Evolutionary conservation across 2,113 vertebrate species (phyloP).

Genomic region (Carassius gibelio): DNA sequence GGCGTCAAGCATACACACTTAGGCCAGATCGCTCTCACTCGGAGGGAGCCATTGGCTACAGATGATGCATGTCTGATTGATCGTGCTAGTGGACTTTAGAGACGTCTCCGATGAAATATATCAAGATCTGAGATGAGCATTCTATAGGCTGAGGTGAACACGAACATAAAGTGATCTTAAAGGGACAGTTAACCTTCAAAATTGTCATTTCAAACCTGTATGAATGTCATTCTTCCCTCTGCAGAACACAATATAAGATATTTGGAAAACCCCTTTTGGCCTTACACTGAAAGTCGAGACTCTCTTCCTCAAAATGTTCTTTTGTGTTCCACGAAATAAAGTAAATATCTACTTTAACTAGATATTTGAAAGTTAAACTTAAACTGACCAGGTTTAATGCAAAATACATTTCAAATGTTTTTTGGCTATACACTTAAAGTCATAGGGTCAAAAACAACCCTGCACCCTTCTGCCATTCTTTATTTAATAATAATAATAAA

Average conservation of each 20-base stretch:
- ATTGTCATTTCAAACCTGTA: not conserved
- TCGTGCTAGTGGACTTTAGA: slow-evolving; percentile 27
- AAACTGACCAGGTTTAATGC: too few species aligned
- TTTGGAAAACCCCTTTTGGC: not conserved
- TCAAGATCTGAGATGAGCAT: slow-evolving; percentile 19
- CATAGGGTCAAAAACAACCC: too few species aligned
- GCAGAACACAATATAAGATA: not conserved
- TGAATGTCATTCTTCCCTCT: not conserved
- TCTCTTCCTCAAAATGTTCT: too few species aligned
- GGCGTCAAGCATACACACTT: slow-evolving; percentile 33
- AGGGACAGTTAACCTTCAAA: not conserved
- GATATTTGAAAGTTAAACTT: too few species aligned
- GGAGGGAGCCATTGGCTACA: slow-evolving; percentile 18
- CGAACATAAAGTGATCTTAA: not conserved
- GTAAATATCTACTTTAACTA: too few species aligned
- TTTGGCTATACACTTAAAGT: not conserved
- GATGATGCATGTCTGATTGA: slow-evolving; percentile 39
- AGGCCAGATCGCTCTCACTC: slow-evolving; percentile 46
- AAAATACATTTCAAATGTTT: not conserved
- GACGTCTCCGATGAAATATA: slow-evolving; percentile 23
- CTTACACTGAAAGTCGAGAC: not conserved
- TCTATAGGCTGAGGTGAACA: slow-evolving; percentile 12
- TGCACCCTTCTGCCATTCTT: not conserved
- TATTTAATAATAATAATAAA: too few species aligned
- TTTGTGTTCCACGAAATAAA: too few species aligned